Base-by-base conservation (phyloP, 2,113 vertebrate genomes). In the Natator depressus region DNA sequence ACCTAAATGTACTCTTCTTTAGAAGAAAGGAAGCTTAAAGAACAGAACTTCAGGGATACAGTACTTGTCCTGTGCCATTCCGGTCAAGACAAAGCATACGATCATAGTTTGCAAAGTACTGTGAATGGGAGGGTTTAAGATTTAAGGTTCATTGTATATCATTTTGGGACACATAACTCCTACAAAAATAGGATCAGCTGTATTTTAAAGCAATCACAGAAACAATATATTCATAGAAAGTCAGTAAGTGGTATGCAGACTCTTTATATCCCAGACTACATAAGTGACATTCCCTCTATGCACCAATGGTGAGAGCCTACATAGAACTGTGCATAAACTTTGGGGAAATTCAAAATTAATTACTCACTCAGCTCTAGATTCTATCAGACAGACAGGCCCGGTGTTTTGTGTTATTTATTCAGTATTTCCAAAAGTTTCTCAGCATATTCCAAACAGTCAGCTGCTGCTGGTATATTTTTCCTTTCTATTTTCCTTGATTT, bases 151-250 rank as follows among this genome's bases (percentile, higher is more conserved):
- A 82, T 35, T 90, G 46, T 88, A 95, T 94, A 94, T 95, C 93
- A 91, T 95, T 97, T 97, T 94, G 89, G 95, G 95, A 96, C 94
- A 96, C 80, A 97, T 94, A 90, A 94, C 88, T 35, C 51, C 29
- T 55, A 81, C 76, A 65, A 46, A 92, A 95, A 96, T 95, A n/a
- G 81, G 46, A 96, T 69, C 17, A 49, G 62, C 78, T 91, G 25
- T 85, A 84, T 27, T 57, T 89, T 93, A 93, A 79, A 93, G 93
- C 90, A 91, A 95, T 96, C 90, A 96, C 89, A 91, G 54, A 95
- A 95, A 94, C 80, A 92, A 84, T 96, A 94, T 91, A 90, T 1
- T 6, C 62, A 72, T 87, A 93, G 88, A 95, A 80, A 96, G 31
- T 65, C 29, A 29, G 31, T 65, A 35, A 65, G 31, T 65, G 59